Base-by-base conservation (phyloP, 2,113 vertebrate genomes). In the Erinaceus europaeus region DNA sequence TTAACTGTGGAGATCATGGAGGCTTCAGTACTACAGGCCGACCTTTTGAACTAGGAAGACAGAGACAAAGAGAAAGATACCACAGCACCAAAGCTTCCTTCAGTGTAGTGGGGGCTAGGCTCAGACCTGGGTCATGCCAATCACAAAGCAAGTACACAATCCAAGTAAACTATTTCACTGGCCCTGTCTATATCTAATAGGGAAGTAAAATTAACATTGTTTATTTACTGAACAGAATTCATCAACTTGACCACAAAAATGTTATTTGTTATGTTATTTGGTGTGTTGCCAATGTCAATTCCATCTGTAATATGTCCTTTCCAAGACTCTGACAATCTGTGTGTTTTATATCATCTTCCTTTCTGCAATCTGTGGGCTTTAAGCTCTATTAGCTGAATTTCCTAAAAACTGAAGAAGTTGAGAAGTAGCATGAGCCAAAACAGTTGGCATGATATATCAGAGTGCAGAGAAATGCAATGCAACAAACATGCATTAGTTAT, bases 241-340 rank as follows among this genome's bases (percentile, higher is more conserved):
- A 90, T 87, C 34, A 36, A 46, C 86, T 82, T 42, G 68, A 79
- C 36, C 76, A 69, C 32, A 69, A n/a, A n/a, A n/a, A n/a, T n/a
- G n/a, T n/a, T n/a, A n/a, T 18, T 84, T 90, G 81, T 81, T 85
- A 78, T 89, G 75, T 62, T 79, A 79, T 57, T 89, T 92, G 94
- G 40, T 79, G 38, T 76, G 76, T 75, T 44, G 78, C 85, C 84
- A 90, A 92, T 38, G 59, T 85, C 90, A 90, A 79, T 85, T 88
- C 88, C 92, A 92, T 92, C 91, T 94, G 81, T 55, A 90, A 82
- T 59, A 77, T 32, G 40, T 87, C 65, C 50, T 87, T 94, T 86
- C 74, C 65, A 83, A 89, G 71, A 82, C 67, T 46, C 69, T 52
- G 40, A 59, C 77, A 87, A 87, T 94, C 88, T 91, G 85, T 72